Base-by-base conservation (phyloP, 2,113 vertebrate genomes). In the Bambusicola thoracicus region DNA sequence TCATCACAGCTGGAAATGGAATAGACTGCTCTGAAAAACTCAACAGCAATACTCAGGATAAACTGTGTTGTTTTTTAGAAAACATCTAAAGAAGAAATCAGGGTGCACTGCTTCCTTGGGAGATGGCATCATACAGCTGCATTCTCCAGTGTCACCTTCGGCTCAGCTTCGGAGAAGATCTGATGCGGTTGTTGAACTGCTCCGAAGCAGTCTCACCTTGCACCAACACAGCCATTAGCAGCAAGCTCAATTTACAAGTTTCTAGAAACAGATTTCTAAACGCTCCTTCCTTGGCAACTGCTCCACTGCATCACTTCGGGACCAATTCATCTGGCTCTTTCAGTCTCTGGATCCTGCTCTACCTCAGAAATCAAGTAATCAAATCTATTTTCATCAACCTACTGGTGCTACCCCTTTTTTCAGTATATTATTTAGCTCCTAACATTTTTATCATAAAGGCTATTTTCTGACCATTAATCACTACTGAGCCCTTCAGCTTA, bases 381-480 rank as follows among this genome's bases (percentile, higher is more conserved):
- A 1, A 36, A 82, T 73, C 67, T 89, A 93, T 81, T 92, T 93
- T 87, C 69, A 70, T 73, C 84, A 24, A 65, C 32, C 69, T 69
- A 1, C 3, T 6, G 65, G 18, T 76, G 84, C 74, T 43, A 79
- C 20, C 62, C 41, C 44, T 84, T 51, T 30, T 74, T 89, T 53
- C 68, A 89, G 86, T 76, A 95, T 58, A 91, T 89, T 89, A 91
- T 89, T 89, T 80, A 95, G 77, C 81, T 81, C 41, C 13, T 17
- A 11, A 77, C 85, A 59, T 89, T 92, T 91, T 82, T 87, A 36
- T 40, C 78, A 82, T 40, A 87, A 66, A 68, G 92, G 75, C 55
- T 90, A 86, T 94, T 95, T 93, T 95, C 86, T 95, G 92, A 73
- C 87, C 96, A 36, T 89, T 85, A 92, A 44, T 91, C 92, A 91